phyloP scores from a whole-genome alignment of 2,113 vertebrate species.

The Clarias magur region DNA sequence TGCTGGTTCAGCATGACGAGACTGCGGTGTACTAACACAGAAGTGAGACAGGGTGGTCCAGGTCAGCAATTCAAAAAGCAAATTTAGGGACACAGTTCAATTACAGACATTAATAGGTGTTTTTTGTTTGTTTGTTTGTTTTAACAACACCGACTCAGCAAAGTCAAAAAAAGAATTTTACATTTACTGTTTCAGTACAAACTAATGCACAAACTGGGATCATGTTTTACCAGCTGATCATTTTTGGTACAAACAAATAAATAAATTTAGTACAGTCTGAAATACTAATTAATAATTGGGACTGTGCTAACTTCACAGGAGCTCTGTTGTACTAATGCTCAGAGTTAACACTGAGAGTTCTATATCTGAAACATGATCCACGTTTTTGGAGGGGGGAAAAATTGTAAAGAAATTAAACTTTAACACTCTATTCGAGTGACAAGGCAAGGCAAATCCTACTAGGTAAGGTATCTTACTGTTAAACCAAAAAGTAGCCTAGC shows the following conservation, averaged over 20 bases:
- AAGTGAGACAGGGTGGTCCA: not conserved
- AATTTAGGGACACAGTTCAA: not conserved
- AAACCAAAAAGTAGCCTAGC: not conserved
- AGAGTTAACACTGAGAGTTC: not conserved
- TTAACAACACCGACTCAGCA: not conserved
- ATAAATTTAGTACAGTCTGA: not conserved
- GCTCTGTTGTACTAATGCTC: not conserved
- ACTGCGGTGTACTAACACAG: not conserved
- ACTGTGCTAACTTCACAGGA: not conserved
- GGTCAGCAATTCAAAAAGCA: constrained; percentile 16
- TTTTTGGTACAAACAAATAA: not conserved
- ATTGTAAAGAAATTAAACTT: not conserved
- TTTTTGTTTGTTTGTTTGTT: too few relatives aligned
- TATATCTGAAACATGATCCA: not conserved
- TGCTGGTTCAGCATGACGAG: constrained; percentile 7
- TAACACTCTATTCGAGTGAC: not conserved
- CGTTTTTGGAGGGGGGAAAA: not conserved
- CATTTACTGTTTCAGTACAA: not conserved
- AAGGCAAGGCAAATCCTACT: not conserved
- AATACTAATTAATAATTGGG: not conserved
- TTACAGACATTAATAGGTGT: not conserved
- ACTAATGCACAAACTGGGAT: not conserved
- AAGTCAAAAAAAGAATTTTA: not conserved
- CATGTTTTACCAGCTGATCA: not conserved
- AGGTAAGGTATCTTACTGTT: not conserved